Percentiles rank a stretch among this genome's conserved stretches.
Conservation (phyloP, 1,140 invertebrate genomes). For the Harlomillsia oculata region DNA sequence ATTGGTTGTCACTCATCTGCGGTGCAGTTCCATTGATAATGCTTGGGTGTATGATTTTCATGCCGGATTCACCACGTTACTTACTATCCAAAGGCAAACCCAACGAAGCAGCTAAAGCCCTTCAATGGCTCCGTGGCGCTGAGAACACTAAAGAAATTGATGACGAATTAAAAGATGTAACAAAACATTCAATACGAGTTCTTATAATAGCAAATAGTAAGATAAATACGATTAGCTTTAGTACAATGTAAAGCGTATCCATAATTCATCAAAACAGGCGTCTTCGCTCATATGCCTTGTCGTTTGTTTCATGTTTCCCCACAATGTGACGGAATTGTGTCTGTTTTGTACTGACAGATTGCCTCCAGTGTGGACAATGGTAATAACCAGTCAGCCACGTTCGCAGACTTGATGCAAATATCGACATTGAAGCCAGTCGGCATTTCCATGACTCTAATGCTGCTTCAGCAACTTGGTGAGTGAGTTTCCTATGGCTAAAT, state of each 20-base stretch:
- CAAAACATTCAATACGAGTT: background rate
- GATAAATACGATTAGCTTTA: background rate
- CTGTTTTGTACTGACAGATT: background rate
- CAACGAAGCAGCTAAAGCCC: conserved; percentile 51
- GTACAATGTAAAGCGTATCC: too few species aligned
- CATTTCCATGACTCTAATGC: conserved; percentile 66
- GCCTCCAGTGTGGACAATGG: conserved; percentile 14
- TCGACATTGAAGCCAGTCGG: conserved; percentile 51
- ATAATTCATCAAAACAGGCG: too few species aligned
- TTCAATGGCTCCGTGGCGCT: conserved; percentile 55
- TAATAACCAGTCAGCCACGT: background rate
- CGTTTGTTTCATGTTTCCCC: too few species aligned
- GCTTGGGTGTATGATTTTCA: conserved; percentile 1
- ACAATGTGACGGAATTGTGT: too few species aligned
- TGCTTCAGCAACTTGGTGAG: conserved; percentile 52
- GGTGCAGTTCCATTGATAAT: conserved; percentile 10
- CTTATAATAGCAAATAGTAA: background rate
- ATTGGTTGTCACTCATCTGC: background rate
- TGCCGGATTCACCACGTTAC: conserved; percentile 40
- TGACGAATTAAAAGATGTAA: conserved; percentile 42
- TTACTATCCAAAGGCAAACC: conserved; percentile 67
- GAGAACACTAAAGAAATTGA: conserved; percentile 45
- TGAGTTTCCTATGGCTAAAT: background rate
- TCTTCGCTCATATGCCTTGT: too few species aligned
- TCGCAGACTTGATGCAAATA: conserved; percentile 10